phyloP scores from a whole-genome alignment of 2,113 vertebrate genomes.

The Melanotaenia duboulayi region DNA sequence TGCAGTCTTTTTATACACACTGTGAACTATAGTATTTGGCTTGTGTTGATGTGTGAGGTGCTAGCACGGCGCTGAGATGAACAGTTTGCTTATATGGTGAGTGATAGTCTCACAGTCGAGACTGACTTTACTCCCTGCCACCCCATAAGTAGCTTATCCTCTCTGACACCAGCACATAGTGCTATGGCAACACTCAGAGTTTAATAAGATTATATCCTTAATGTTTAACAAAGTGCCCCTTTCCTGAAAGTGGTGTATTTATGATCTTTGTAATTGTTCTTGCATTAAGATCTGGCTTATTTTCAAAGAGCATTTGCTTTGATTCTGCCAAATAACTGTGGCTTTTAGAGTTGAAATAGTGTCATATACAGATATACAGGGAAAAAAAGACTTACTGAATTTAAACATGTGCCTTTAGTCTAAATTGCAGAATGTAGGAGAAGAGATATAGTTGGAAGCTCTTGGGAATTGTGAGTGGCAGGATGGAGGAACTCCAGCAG shows the following conservation, averaged over 20 bases:
- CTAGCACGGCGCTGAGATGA: conserved; percentile 31
- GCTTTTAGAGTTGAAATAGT: conserved; percentile 1
- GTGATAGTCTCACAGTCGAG: conserved; percentile 30
- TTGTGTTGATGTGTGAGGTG: conserved; percentile 36
- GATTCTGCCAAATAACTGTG: neutral
- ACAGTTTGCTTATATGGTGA: conserved; percentile 32
- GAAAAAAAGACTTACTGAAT: neutral
- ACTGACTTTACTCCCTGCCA: conserved; percentile 37
- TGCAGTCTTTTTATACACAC: conserved; percentile 55
- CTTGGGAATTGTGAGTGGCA: neutral
- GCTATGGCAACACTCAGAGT: conserved; percentile 23
- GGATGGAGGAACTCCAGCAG: neutral
- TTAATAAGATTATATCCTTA: conserved; percentile 56
- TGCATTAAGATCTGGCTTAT: no score
- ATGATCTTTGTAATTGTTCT: no score
- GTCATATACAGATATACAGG: neutral
- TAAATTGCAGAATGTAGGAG: neutral
- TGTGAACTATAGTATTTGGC: conserved; percentile 54
- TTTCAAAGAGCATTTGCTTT: no score
- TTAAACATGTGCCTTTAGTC: neutral
- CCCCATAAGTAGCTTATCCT: conserved; percentile 58
- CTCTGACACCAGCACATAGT: conserved; percentile 58
- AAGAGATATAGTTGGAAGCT: neutral
- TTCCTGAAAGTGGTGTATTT: no score
- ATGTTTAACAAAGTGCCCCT: conserved; percentile 58